Evolutionary conservation across 2,113 vertebrate genomes (phyloP).

Genomic region (Alaudala cheleensis): DNA sequence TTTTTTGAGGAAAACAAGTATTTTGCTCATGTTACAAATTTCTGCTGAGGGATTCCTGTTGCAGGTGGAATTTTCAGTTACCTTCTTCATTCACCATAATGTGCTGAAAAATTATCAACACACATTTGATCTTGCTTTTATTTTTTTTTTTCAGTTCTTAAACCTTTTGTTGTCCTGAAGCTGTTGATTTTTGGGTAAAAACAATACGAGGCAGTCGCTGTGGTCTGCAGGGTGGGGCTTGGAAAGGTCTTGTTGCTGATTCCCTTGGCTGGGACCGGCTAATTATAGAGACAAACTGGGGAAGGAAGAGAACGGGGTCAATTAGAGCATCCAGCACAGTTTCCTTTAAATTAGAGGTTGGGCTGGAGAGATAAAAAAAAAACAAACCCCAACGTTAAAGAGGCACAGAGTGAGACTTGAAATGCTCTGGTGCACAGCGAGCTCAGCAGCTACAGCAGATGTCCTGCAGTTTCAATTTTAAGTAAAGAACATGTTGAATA

Average conservation of each 20-base stretch:
- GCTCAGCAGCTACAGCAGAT: background rate
- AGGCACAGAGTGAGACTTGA: slow-evolving; percentile 3
- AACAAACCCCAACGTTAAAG: background rate
- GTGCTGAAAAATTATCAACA: background rate
- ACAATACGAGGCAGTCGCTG: slow-evolving; percentile 61
- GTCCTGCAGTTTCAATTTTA: slow-evolving; percentile 7
- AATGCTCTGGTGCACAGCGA: background rate
- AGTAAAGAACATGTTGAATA: background rate
- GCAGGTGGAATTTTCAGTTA: background rate
- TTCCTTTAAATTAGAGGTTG: slow-evolving; percentile 74
- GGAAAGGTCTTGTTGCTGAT: slow-evolving; percentile 53
- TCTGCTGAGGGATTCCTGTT: background rate
- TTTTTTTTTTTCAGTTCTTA: background rate
- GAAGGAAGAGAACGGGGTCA: slow-evolving; percentile 71
- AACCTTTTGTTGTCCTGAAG: background rate
- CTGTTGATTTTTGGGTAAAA: slow-evolving; percentile 63
- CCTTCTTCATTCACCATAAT: rapidly evolving
- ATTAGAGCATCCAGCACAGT: slow-evolving; percentile 65
- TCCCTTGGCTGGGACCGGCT: slow-evolving; percentile 59
- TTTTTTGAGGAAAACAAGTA: background rate
- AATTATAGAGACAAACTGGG: slow-evolving; percentile 74
- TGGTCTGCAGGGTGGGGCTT: slow-evolving; percentile 68
- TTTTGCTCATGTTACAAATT: background rate
- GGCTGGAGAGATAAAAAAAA: slow-evolving; percentile 15
- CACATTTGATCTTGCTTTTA: rapidly evolving